phyloP scores from a whole-genome alignment of 2,888 invertebrate species.

The Nemurella pictetii region DNA sequence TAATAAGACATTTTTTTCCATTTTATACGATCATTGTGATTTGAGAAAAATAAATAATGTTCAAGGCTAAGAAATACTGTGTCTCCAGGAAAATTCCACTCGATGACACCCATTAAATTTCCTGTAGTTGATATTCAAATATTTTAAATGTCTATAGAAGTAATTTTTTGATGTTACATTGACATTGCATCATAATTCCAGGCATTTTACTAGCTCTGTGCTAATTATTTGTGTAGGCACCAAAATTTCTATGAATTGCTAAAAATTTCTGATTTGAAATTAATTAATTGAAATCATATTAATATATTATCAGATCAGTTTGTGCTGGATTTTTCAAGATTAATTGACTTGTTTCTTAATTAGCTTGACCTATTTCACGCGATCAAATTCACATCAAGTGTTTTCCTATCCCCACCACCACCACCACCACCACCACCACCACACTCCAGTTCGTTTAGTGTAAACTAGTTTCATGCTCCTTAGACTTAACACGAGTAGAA shows the following conservation, averaged over 20 bases:
- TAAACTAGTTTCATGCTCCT: constrained; percentile 5
- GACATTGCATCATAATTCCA: too few species aligned
- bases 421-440: too few species aligned
- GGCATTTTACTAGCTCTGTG: too few species aligned
- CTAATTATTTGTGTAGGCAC: too few species aligned
- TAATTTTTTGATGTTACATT: too few species aligned
- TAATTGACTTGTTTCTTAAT: background rate
- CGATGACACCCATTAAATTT: background rate
- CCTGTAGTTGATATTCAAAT: background rate
- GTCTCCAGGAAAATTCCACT: background rate
- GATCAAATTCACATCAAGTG: background rate
- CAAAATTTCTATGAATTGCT: too few species aligned
- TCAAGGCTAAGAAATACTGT: background rate
- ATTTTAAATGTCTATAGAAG: too few species aligned
- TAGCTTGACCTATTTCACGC: background rate
- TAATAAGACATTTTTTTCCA: background rate
- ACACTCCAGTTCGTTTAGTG: background rate
- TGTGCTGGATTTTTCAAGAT: background rate
- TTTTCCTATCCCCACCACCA: background rate
- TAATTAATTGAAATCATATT: background rate
- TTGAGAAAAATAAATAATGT: background rate
- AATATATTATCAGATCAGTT: background rate
- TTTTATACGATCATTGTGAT: background rate
- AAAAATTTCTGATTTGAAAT: too few species aligned
- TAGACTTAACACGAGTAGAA: background rate